These are phyloP conservation scores for Pseudachorutes palmiensis DNA, from an alignment of 1,140 invertebrate species.

Conservation along the genomic window DNA sequence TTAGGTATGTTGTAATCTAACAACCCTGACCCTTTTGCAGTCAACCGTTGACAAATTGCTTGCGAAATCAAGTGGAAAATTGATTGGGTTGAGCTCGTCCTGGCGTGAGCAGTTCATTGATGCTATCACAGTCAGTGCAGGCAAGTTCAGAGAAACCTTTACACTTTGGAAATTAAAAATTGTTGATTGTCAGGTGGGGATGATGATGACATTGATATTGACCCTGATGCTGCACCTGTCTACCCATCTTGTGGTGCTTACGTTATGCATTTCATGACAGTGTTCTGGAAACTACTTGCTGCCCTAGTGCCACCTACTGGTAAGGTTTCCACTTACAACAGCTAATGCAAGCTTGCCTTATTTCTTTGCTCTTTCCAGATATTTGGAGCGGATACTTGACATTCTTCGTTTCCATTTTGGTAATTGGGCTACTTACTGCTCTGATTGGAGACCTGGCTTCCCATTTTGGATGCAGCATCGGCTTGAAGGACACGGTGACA, in stretches of 20 bases:
- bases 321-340: constrained; percentile 39
- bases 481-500: constrained; percentile 54
- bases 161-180: background rate
- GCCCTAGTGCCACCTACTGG: constrained; percentile 46
- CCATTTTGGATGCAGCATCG: constrained; percentile 56
- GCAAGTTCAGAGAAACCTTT: constrained; percentile 41
- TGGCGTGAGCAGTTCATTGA: constrained; percentile 52
- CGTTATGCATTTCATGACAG: constrained; percentile 58
- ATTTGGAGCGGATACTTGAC: constrained; percentile 55
- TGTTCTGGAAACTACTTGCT: constrained; percentile 50
- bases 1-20: background rate
- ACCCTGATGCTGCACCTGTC: constrained; percentile 41
- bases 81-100: constrained; percentile 72
- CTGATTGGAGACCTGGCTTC: constrained; percentile 59
- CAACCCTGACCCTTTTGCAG: constrained; percentile 7
- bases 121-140: constrained; percentile 57
- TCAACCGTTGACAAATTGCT: constrained; percentile 53
- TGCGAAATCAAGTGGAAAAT: constrained; percentile 86
- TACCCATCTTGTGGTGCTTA: constrained; percentile 50
- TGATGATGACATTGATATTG: background rate
- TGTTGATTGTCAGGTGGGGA: background rate
- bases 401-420: constrained; percentile 49
- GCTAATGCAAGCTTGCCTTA: background rate
- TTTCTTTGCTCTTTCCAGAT: constrained; percentile 33
- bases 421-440: constrained; percentile 54